These are phyloP conservation scores for Peromyscus eremicus DNA, from an alignment of 2,797 vertebrate genomes.

Conservation along the genomic window DNA sequence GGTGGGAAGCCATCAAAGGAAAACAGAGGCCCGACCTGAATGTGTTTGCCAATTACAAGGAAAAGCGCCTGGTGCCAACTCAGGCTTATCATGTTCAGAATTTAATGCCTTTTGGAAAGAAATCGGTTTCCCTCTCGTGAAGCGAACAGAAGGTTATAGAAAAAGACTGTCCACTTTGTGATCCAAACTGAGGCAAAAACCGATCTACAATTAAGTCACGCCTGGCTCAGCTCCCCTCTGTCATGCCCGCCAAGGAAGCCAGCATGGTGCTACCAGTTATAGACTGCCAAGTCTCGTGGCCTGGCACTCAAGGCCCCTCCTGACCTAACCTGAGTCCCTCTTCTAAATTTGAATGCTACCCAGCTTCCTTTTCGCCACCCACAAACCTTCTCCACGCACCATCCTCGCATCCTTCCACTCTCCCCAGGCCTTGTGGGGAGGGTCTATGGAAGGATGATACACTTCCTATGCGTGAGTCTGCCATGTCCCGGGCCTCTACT, in stretches of 20 bases:
- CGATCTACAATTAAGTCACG: neutral
- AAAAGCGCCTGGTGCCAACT: constrained; percentile 54
- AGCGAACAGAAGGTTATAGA: neutral
- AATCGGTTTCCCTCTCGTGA: constrained; percentile 21
- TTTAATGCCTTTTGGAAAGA: constrained; percentile 65
- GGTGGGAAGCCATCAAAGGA: constrained; percentile 40
- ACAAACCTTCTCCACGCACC: neutral
- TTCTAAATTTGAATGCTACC: neutral
- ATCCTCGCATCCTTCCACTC: neutral
- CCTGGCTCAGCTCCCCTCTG: neutral
- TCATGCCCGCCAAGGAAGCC: neutral
- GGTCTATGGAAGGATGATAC: neutral
- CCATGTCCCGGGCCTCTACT: neutral
- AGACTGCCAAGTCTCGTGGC: neutral
- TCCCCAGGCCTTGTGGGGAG: too few species aligned
- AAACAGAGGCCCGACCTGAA: constrained; percentile 46
- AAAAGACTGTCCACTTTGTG: neutral
- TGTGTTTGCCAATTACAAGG: constrained; percentile 62
- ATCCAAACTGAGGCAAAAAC: neutral
- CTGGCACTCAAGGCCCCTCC: neutral
- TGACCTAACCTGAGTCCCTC: neutral
- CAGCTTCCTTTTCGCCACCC: neutral
- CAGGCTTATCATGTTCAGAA: constrained; percentile 64
- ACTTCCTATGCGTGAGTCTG: neutral
- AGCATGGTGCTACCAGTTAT: neutral